Conservation (phyloP, 2,113 vertebrate species). For the Mus pahari region DNA sequence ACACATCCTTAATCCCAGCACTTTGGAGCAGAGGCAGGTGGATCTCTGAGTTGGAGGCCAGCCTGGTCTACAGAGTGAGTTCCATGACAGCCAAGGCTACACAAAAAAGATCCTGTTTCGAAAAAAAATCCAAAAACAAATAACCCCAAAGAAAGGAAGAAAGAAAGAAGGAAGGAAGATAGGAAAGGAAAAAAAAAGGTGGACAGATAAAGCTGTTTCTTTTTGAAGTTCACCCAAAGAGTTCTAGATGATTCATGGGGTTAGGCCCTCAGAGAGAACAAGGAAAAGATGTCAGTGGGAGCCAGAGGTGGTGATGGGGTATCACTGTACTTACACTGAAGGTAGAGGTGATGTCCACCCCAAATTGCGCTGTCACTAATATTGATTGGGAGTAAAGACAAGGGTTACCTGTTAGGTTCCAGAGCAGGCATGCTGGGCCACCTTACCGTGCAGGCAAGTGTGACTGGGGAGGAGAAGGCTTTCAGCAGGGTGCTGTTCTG, state of each 20-base stretch:
- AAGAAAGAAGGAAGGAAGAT: too few species aligned
- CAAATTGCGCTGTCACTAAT: background rate
- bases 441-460: background rate
- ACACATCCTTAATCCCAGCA: background rate
- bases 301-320: background rate
- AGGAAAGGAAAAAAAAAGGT: rapidly evolving
- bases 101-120: background rate
- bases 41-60: background rate
- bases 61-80: background rate
- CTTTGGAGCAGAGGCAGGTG: background rate
- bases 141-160: background rate
- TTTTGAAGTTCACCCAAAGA: background rate
- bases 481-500: background rate
- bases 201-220: background rate
- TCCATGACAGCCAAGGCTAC: background rate
- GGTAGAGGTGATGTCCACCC: background rate
- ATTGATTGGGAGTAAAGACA: background rate
- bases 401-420: background rate
- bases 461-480: background rate
- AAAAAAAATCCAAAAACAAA: background rate
- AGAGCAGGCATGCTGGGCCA: rapidly evolving
- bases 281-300: background rate
- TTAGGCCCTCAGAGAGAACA: background rate
- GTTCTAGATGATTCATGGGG: background rate
- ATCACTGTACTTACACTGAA: background rate